phyloP scores from a whole-genome alignment of 2,888 invertebrate species.

The Hydrotaea diabolus region DNA sequence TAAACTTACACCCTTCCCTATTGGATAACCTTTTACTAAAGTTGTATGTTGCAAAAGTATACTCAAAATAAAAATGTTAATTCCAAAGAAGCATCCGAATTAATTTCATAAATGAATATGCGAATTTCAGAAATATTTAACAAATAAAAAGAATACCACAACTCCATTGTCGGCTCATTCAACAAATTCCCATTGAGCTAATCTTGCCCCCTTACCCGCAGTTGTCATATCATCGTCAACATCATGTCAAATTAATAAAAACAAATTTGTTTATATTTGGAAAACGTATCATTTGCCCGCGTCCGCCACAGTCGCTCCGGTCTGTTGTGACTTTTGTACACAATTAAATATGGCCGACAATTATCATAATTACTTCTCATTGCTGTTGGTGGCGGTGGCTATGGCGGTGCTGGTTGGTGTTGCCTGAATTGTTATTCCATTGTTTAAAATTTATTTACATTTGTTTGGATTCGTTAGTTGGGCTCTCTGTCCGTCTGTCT shows the following conservation, averaged over 20 bases:
- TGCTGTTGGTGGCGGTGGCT: neutral
- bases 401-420: no score
- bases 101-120: neutral
- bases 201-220: neutral
- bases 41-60: no score
- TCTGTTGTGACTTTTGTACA: slow-evolving; percentile 39
- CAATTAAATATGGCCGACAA: slow-evolving; percentile 59
- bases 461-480: slow-evolving; percentile 18
- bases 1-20: no score
- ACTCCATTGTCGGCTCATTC: neutral
- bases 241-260: slow-evolving; percentile 51
- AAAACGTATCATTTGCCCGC: slow-evolving; percentile 40
- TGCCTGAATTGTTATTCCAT: slow-evolving; percentile 22
- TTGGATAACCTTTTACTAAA: no score
- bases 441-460: slow-evolving; percentile 18
- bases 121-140: no score
- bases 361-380: slow-evolving; percentile 53
- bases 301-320: neutral
- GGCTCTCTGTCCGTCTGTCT: neutral
- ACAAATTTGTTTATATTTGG: slow-evolving; percentile 37
- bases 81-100: no score
- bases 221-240: slow-evolving; percentile 5
- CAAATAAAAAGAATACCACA: no score
- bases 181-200: neutral
- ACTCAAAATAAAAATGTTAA: no score